Evolutionary conservation across 2,113 vertebrate species (phyloP), one percentile per base, ranked within the genome.

Genomic region (Sciurus niger): DNA sequence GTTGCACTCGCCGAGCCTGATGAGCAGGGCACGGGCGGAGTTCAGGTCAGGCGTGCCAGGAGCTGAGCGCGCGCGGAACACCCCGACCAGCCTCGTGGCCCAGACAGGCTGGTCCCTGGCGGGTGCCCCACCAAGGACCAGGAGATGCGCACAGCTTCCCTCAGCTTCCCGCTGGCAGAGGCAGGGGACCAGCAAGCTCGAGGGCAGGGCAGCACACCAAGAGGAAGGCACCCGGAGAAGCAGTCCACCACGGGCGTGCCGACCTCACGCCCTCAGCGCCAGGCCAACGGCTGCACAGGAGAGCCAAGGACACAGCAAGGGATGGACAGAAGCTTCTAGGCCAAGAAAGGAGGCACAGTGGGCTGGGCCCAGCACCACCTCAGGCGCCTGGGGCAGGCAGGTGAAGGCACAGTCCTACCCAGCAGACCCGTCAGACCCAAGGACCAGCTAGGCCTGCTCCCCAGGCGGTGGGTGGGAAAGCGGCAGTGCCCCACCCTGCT

Each of bases 1-100:
- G 0, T 98, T 96, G 0, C 98, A 98, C 93, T 98, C 98, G 8
- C 98, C 98, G 78, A 99, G 53, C 96, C 99, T 99, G 95, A 22
- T 99, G 95, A 22, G 60, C 16, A 0, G 78, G 46, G n/a, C 60
- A 65, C 11, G 4, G 34, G 30, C 10, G 1, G 20, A 4, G 37
- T 32, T 95, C 55, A 70, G 60, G 48, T 25, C 4, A 0, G 60
- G 60, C 8, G 7, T 10, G 70, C 28, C 32, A n/a, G 40, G 7
- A 1, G 51, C 13, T 37, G 2, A 13, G 14, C 30, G 7, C 0
- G 6, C 4, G 40, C 40, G 4, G 40, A 4, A 40, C 40, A 4
- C 40, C 40, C 40, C 3, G 40, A 40, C 40, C 4, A 40, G 40
- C 60, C 25, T 25, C 24, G 60, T 16, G 20, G 55, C 55, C 46